Percentiles rank a stretch among this genome's conserved stretches.
phyloP scores from a whole-genome alignment of 2,888 invertebrate genomes.

The Ichneumon xanthorius region DNA sequence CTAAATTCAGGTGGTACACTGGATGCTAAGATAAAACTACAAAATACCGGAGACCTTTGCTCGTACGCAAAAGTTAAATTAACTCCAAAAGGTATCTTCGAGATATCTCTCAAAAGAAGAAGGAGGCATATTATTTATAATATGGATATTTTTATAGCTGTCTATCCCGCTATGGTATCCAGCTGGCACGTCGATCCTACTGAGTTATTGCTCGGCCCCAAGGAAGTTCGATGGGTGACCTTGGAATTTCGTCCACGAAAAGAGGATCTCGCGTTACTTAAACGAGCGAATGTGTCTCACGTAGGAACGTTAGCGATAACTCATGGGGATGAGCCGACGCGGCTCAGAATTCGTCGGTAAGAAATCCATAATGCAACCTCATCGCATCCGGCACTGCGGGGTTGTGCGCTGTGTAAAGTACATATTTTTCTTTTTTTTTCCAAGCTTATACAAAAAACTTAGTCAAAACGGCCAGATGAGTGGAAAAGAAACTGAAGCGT shows the following conservation, averaged over 20 bases:
- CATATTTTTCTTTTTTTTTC: neutral
- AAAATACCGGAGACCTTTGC: conserved; percentile 87
- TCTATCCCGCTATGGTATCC: conserved; percentile 80
- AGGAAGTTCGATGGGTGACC: conserved; percentile 82
- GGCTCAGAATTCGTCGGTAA: conserved; percentile 82
- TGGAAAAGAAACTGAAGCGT: conserved; percentile 77
- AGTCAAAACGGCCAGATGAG: conserved; percentile 77
- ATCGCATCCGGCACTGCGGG: neutral
- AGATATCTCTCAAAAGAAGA: neutral
- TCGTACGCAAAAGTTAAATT: conserved; percentile 85
- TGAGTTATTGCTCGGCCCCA: conserved; percentile 84
- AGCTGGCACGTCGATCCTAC: conserved; percentile 84
- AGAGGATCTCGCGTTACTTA: conserved; percentile 84
- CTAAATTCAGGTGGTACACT: conserved; percentile 85
- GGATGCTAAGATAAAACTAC: conserved; percentile 85
- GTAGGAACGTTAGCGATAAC: conserved; percentile 85
- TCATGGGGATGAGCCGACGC: conserved; percentile 86
- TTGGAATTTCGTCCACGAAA: conserved; percentile 85
- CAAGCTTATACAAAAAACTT: conserved; percentile 80
- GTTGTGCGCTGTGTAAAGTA: neutral
- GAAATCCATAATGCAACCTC: conserved; percentile 8
- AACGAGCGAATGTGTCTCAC: conserved; percentile 82
- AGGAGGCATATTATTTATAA: neutral
- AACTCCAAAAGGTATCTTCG: conserved; percentile 79
- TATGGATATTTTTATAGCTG: conserved; percentile 71